phyloP scores from a whole-genome alignment of 2,888 invertebrate species.

The Sussaba pulchella region DNA sequence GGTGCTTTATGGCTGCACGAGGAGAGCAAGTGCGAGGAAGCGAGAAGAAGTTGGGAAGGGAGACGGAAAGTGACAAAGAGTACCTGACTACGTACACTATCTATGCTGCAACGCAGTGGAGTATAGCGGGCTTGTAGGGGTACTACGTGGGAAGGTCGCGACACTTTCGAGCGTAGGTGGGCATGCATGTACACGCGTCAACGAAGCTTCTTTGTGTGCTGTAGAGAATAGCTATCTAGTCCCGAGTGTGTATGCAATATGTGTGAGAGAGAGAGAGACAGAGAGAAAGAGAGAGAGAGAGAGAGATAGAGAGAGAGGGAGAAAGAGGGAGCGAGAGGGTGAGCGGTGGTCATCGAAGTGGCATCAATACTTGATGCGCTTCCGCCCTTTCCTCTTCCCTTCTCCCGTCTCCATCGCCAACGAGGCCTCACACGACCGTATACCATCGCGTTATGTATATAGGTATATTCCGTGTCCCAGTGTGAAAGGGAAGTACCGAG shows the following conservation, averaged over 20 bases:
- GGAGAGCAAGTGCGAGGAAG: conserved; percentile 21
- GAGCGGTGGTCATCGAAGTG: conserved; percentile 75
- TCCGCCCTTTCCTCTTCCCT: conserved; percentile 67
- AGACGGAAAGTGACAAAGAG: conserved; percentile 34
- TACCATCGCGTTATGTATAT: conserved; percentile 19
- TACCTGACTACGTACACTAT: conserved; percentile 61
- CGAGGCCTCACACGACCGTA: conserved; percentile 51
- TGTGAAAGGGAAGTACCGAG: conserved; percentile 56
- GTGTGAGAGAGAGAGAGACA: too few relatives aligned
- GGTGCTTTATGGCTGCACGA: conserved; percentile 67
- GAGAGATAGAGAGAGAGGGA: too few relatives aligned
- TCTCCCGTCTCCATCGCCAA: conserved; percentile 47
- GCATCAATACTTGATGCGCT: conserved; percentile 80
- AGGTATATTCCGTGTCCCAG: conserved; percentile 38
- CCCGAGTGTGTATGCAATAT: conserved; percentile 37
- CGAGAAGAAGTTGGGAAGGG: conserved; percentile 30
- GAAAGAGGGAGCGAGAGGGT: too few relatives aligned
- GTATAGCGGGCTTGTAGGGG: conserved; percentile 35
- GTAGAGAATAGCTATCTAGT: conserved; percentile 9
- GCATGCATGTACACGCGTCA: conserved; percentile 51
- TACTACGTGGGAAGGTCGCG: conserved; percentile 57
- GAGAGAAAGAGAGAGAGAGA: too few relatives aligned
- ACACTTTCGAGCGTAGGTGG: conserved; percentile 44
- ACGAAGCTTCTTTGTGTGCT: conserved; percentile 21
- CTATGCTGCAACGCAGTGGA: conserved; percentile 44